These are phyloP conservation scores for Scaeva pyrastri DNA, from an alignment of 2,888 invertebrate species.

Conservation along the genomic window DNA sequence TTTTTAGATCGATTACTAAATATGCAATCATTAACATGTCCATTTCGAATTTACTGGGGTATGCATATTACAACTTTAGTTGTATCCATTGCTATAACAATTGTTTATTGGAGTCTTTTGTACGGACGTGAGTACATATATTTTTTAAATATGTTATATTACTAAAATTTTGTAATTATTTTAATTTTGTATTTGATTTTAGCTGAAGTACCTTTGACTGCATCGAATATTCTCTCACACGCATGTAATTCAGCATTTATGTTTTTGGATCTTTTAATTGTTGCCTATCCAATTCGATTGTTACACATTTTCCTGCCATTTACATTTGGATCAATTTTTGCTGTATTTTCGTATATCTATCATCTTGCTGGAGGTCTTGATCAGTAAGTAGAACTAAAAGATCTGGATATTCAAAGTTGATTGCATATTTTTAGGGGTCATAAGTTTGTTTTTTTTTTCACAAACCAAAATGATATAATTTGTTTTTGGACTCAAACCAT, in stretches of 20 bases:
- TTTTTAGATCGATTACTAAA: slow-evolving; percentile 81
- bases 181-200: slow-evolving; percentile 71
- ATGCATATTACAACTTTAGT: slow-evolving; percentile 88
- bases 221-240: slow-evolving; percentile 90
- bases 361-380: slow-evolving; percentile 87
- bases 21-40: slow-evolving; percentile 80
- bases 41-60: slow-evolving; percentile 88
- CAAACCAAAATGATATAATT: too few relatives aligned
- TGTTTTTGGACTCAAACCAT: too few relatives aligned
- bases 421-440: slow-evolving; percentile 81
- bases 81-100: slow-evolving; percentile 88
- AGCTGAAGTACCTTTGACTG: slow-evolving; percentile 86
- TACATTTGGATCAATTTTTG: slow-evolving; percentile 85
- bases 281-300: slow-evolving; percentile 89
- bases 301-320: slow-evolving; percentile 87
- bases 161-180: background rate
- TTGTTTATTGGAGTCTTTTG: slow-evolving; percentile 88
- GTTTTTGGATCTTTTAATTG: slow-evolving; percentile 89
- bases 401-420: background rate
- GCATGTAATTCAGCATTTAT: slow-evolving; percentile 90
- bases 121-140: slow-evolving; percentile 79
- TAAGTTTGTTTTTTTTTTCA: too few relatives aligned
- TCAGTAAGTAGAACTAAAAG: slow-evolving; percentile 81
- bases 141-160: background rate
- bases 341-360: slow-evolving; percentile 87